Conservation (phyloP, 1,140 invertebrate genomes). For the Eubasilissa regina region DNA sequence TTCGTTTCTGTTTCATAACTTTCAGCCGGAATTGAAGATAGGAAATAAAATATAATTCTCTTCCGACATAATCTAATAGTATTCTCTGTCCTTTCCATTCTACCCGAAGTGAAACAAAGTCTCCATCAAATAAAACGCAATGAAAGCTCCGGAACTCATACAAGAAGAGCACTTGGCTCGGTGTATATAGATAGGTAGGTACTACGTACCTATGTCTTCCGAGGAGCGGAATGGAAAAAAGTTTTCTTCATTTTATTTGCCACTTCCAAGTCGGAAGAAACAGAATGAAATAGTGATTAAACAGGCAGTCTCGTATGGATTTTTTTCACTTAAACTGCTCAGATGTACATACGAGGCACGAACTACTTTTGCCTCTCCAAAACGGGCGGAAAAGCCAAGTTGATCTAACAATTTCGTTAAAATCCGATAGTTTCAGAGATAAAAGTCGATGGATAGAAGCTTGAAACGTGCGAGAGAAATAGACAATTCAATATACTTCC, state of each 20-base stretch:
- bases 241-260: slow-evolving; percentile 50
- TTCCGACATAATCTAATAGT: slow-evolving; percentile 51
- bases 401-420: slow-evolving; percentile 18
- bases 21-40: slow-evolving; percentile 26
- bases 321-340: slow-evolving; percentile 23
- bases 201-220: not conserved
- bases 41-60: slow-evolving; percentile 49
- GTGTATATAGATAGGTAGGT: not conserved
- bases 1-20: slow-evolving; percentile 30
- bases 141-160: slow-evolving; percentile 46
- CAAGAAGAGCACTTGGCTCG: slow-evolving; percentile 41
- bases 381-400: not conserved
- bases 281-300: slow-evolving; percentile 48
- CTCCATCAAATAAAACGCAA: slow-evolving; percentile 52
- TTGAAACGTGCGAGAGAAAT: slow-evolving; percentile 6
- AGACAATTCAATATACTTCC: slow-evolving; percentile 6
- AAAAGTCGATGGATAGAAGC: not conserved
- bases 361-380: not conserved
- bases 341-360: not conserved
- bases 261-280: slow-evolving; percentile 44
- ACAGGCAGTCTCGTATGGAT: slow-evolving; percentile 25
- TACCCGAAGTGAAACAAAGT: slow-evolving; percentile 50
- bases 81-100: slow-evolving; percentile 32
- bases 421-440: slow-evolving; percentile 31
- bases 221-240: slow-evolving; percentile 44